Percentiles rank a stretch among this genome's conserved stretches.
Conservation (phyloP, 1,140 invertebrate genomes). For the Cyrtorhinus lividipennis region DNA sequence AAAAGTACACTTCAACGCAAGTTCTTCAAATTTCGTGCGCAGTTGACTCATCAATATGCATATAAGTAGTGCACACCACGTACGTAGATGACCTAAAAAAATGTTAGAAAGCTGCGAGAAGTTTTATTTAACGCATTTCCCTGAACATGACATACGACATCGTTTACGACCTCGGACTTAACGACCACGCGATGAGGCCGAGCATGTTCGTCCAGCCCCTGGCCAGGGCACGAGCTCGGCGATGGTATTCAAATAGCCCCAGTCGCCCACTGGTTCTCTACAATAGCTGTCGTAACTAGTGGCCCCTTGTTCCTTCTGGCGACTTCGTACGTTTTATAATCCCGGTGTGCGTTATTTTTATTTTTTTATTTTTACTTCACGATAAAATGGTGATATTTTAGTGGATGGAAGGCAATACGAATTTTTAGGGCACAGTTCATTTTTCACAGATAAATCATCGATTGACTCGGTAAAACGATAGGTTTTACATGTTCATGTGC, state of each 20-base stretch:
- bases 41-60: no score
- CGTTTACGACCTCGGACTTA: neutral
- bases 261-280: neutral
- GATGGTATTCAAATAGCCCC: constrained; percentile 3
- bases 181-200: constrained; percentile 3
- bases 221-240: neutral
- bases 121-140: no score
- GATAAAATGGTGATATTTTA: neutral
- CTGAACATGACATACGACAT: constrained; percentile 5
- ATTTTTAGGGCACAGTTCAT: no score
- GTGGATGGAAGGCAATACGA: neutral
- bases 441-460: no score
- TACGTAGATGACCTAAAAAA: no score
- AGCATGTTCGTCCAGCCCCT: neutral
- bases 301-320: neutral
- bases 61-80: no score
- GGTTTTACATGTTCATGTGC: neutral
- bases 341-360: neutral
- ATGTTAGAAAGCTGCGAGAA: no score
- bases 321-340: no score
- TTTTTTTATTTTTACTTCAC: neutral
- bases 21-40: no score
- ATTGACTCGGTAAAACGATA: neutral
- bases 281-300: constrained; percentile 9
- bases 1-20: no score